phyloP scores from a whole-genome alignment of 2,113 vertebrate species.

The Recurvirostra avosetta region DNA sequence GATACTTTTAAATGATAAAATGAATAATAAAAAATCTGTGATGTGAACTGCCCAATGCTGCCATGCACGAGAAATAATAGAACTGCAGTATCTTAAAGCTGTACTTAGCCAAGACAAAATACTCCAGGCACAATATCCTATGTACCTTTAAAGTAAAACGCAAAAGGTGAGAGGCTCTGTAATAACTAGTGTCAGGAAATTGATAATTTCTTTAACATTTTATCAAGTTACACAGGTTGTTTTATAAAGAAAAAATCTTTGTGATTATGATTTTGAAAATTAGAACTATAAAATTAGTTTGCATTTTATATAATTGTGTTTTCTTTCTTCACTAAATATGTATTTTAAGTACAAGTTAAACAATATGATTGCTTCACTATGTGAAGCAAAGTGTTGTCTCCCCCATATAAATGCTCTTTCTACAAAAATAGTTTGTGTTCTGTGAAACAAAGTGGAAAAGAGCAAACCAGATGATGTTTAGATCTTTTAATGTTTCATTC shows the following conservation, averaged over 20 bases:
- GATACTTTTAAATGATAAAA: not conserved
- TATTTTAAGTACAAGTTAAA: not conserved
- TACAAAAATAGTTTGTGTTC: not conserved
- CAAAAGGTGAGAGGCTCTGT: rapidly evolving
- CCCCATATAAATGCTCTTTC: not conserved
- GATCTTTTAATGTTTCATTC: not conserved
- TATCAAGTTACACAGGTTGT: not conserved
- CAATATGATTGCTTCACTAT: not conserved
- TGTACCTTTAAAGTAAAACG: not conserved
- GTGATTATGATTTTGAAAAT: not conserved
- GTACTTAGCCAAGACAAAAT: not conserved
- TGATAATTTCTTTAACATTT: not conserved
- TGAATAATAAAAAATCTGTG: not conserved
- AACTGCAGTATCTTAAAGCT: not conserved
- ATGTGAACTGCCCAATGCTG: not conserved
- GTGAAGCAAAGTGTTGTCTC: not conserved
- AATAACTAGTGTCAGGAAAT: not conserved
- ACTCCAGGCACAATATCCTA: not conserved
- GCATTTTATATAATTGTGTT: not conserved
- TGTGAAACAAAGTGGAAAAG: not conserved
- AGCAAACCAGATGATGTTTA: not conserved
- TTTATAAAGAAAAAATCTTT: not conserved
- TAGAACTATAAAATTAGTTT: not conserved
- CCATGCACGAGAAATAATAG: not conserved
- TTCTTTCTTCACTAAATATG: not conserved